Evolutionary conservation across 2,113 vertebrate species (phyloP).

Genomic region (Neopipo cinnamomea): DNA sequence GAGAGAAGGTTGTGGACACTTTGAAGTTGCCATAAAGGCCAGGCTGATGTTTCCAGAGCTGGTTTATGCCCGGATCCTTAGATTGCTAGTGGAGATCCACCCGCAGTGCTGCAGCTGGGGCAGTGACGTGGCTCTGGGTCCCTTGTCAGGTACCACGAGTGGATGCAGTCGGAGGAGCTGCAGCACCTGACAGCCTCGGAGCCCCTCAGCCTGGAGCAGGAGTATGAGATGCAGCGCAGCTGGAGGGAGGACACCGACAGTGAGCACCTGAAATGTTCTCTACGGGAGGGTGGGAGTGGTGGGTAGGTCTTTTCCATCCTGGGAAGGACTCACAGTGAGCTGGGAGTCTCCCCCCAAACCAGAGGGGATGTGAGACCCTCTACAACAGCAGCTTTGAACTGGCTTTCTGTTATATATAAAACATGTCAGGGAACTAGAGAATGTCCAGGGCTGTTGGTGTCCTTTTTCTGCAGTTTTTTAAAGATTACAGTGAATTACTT

Average conservation of each 20-base stretch:
- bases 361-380: not conserved
- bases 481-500: not conserved
- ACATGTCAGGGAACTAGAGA: not conserved
- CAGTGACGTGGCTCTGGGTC: not conserved
- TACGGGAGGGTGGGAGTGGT: not conserved
- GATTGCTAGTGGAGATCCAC: rapidly evolving
- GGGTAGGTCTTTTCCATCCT: not conserved
- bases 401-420: not conserved
- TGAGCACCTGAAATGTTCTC: conserved; percentile 56
- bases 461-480: not conserved
- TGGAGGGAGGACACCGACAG: conserved; percentile 91
- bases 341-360: not conserved
- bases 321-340: not conserved
- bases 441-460: not conserved
- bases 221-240: conserved; percentile 90
- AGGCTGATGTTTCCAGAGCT: not conserved
- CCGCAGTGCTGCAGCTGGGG: not conserved
- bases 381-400: not conserved
- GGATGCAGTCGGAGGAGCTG: conserved; percentile 93
- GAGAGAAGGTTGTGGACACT: not conserved
- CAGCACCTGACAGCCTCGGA: conserved; percentile 90
- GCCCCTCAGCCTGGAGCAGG: conserved; percentile 90
- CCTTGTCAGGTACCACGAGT: conserved; percentile 86
- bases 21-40: not conserved
- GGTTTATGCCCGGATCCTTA: not conserved